phyloP scores from a whole-genome alignment of 1,140 invertebrate species.

The Listronotus bonariensis region DNA sequence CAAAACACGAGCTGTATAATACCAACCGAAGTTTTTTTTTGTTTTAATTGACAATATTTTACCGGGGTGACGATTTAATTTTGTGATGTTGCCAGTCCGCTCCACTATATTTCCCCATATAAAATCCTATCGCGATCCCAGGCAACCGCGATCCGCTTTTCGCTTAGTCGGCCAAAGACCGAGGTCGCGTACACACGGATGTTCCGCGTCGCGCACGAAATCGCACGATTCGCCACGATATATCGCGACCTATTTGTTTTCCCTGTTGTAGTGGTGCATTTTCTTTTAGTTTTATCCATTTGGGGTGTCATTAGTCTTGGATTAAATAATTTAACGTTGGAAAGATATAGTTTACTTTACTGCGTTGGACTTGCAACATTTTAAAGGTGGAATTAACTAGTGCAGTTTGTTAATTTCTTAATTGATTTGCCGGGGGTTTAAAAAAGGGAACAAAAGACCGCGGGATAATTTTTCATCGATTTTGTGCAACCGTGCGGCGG shows the following conservation, averaged over 20 bases:
- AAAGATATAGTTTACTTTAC: too few species aligned
- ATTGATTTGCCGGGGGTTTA: slow-evolving; percentile 5
- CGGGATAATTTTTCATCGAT: slow-evolving; percentile 39
- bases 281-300: too few species aligned
- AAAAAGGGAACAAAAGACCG: slow-evolving; percentile 16
- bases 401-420: background rate
- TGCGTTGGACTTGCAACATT: too few species aligned
- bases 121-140: slow-evolving; percentile 16
- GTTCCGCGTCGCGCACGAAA: background rate
- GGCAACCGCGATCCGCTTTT: slow-evolving; percentile 19
- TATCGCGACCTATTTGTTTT: slow-evolving; percentile 19
- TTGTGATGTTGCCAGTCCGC: background rate
- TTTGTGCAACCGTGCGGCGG: slow-evolving; percentile 29
- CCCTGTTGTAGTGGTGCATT: too few species aligned
- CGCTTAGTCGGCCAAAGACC: slow-evolving; percentile 17
- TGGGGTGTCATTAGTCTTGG: too few species aligned
- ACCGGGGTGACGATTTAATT: too few species aligned
- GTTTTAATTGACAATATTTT: too few species aligned
- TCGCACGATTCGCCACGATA: slow-evolving; percentile 4
- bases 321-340: too few species aligned
- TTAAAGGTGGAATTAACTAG: too few species aligned
- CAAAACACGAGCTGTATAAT: too few species aligned
- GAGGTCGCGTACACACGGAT: slow-evolving; percentile 1
- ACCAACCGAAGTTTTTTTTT: too few species aligned
- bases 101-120: background rate